Percentiles rank a stretch among this genome's conserved stretches.
phyloP scores from a whole-genome alignment of 2,888 invertebrate genomes.

The Latheticus oryzae region DNA sequence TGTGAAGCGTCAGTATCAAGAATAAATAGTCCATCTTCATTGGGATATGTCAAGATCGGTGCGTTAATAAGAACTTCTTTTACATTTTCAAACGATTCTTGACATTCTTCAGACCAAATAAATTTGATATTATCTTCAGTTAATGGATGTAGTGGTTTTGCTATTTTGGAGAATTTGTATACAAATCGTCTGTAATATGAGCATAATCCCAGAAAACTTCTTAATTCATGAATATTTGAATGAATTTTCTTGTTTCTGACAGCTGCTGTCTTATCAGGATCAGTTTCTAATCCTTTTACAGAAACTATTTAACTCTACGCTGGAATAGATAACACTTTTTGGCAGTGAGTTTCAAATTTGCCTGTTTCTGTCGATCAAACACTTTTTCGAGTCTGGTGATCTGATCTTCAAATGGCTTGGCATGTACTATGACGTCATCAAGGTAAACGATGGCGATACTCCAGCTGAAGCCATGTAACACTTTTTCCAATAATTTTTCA shows the following conservation, averaged over 20 bases:
- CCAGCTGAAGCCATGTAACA: not conserved
- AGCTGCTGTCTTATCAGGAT: conserved; percentile 6
- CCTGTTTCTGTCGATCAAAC: conserved; percentile 3
- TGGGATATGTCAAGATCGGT: conserved; percentile 5
- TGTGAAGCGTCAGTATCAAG: conserved; percentile 43
- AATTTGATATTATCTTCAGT: too few species aligned
- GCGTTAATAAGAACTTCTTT: too few species aligned
- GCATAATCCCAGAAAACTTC: conserved; percentile 29
- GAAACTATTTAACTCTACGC: conserved; percentile 16
- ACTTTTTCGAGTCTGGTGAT: conserved; percentile 39
- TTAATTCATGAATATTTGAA: conserved; percentile 3
- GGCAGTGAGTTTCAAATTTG: not conserved
- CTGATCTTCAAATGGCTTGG: conserved; percentile 44
- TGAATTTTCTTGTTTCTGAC: conserved; percentile 19
- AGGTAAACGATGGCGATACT: not conserved
- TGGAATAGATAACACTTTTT: conserved; percentile 14
- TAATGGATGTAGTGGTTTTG: conserved; percentile 38
- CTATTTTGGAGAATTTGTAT: conserved; percentile 39
- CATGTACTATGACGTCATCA: not conserved
- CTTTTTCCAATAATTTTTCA: not conserved
- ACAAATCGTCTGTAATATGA: conserved; percentile 35
- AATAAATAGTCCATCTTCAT: conserved; percentile 13
- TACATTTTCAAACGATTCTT: too few species aligned
- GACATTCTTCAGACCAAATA: too few species aligned
- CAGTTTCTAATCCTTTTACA: conserved; percentile 9